Evolutionary conservation across 1,140 invertebrate genomes (phyloP), one percentile per base, ranked within the genome.

Genomic region (Ctenoplectra terminalis): DNA sequence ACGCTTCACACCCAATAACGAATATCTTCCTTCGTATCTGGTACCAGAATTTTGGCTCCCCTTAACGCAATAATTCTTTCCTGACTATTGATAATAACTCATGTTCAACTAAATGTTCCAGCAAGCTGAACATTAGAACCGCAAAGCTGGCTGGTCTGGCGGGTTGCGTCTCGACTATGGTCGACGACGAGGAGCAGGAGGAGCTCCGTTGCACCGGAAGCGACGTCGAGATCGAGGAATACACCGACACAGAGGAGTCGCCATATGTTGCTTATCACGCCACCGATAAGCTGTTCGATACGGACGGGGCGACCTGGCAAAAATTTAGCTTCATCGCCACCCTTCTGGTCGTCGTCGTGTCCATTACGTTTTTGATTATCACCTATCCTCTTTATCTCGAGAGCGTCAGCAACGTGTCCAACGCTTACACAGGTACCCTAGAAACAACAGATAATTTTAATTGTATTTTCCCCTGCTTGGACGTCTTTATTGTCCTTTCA

Each of bases 151-250:
- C 85, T 60, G 71, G 80, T 23, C 60, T 92, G 60, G 83, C 87
- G 37, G 87, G 79, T 74, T 90, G 89, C 70, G 81, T 90, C 40
- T 87, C 88, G 46, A 90, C 83, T 66, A 91, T 91, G 80, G 92
- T 92, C 88, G 92, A 93, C 75, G 92, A 93, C 63, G 92, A 93
- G 52, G 91, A 93, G n/a, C 91, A 93, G 52, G 92, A 93, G n/a
- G 91, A 93, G 66, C 85, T 91, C 9, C 90, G 91, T n/a, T 92
- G 90, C 69, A 90, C 88, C 31, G 92, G 90, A n/a, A 93, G 92
- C 83, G 92, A 93, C 69, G 90, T 87, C 1, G 92, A 93, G 83
- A 91, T 91, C 78, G 92, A 93, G 37, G 92, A 93, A 46, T 93
- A 92, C 74, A 92, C 92, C 9, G 92, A 93, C 74, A 92, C 91